These are phyloP conservation scores for Calyptomena viridis DNA, from an alignment of 2,113 vertebrate species.

Conservation along the genomic window DNA sequence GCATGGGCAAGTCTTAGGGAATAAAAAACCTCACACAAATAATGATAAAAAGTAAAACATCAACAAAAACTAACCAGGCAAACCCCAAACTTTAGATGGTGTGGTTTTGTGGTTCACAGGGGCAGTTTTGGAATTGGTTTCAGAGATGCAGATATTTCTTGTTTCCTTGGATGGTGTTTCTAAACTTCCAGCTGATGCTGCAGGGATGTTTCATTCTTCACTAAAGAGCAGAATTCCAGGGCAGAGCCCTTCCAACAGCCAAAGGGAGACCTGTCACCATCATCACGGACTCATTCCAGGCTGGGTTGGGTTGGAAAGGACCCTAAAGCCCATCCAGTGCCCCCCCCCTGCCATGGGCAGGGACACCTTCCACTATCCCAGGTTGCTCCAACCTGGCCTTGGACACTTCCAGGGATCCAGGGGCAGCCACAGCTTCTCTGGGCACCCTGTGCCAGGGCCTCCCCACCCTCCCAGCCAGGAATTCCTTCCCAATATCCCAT, in stretches of 20 bases:
- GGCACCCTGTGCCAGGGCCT: not conserved
- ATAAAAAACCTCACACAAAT: not conserved
- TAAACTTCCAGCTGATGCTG: not conserved
- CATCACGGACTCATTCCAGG: not conserved
- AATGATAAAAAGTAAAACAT: not conserved
- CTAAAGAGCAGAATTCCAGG: not conserved
- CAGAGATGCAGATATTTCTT: not conserved
- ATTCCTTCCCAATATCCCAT: not conserved
- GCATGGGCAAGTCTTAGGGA: not conserved
- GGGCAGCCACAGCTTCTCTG: not conserved
- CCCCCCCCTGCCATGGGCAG: not conserved
- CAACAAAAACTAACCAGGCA: not conserved
- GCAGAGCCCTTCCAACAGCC: not conserved
- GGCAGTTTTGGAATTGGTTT: not conserved
- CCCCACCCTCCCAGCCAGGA: not conserved
- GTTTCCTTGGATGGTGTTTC: not conserved
- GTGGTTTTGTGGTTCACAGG: rapidly evolving
- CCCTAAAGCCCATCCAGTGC: not conserved
- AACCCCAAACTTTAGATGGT: not conserved
- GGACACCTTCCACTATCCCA: not conserved
- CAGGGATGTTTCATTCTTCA: not conserved
- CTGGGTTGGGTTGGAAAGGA: not conserved
- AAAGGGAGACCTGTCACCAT: rapidly evolving
- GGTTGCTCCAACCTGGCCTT: not conserved
- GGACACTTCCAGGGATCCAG: not conserved